These are phyloP conservation scores for Chloroceryle amazona DNA, from an alignment of 2,797 vertebrate genomes.

Conservation along the genomic window DNA sequence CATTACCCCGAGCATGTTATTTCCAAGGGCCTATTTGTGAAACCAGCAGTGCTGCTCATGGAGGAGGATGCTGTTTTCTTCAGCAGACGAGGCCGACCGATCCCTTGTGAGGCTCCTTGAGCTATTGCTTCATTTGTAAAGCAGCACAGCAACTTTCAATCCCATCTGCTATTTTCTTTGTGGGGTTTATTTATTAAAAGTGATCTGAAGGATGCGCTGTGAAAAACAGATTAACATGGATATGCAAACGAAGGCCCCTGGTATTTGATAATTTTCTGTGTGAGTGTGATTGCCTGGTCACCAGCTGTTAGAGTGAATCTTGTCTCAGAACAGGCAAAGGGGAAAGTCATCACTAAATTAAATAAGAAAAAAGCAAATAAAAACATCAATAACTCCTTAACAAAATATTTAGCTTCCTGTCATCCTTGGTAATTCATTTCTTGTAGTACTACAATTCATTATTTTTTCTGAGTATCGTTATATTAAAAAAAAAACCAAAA, in stretches of 20 bases:
- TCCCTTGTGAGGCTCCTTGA: neutral
- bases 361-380: conserved; percentile 2
- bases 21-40: neutral
- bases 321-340: neutral
- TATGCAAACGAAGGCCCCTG: neutral
- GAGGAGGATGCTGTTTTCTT: neutral
- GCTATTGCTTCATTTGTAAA: neutral
- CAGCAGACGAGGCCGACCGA: neutral
- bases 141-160: neutral
- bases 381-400: neutral
- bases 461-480: neutral
- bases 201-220: neutral
- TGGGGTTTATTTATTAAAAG: conserved; percentile 14
- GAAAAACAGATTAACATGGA: conserved; percentile 8
- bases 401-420: conserved; percentile 17
- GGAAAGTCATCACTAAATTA: conserved; percentile 3
- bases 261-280: conserved; percentile 34
- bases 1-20: neutral
- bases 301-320: conserved; percentile 23
- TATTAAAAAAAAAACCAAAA: neutral
- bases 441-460: neutral
- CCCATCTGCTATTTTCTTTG: neutral
- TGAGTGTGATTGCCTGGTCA: conserved; percentile 1
- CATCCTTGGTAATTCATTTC: neutral
- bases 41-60: neutral